Evolutionary conservation across 1,140 invertebrate species (phyloP), one percentile per base, ranked within the genome.

Genomic region (Cherax destructor): DNA sequence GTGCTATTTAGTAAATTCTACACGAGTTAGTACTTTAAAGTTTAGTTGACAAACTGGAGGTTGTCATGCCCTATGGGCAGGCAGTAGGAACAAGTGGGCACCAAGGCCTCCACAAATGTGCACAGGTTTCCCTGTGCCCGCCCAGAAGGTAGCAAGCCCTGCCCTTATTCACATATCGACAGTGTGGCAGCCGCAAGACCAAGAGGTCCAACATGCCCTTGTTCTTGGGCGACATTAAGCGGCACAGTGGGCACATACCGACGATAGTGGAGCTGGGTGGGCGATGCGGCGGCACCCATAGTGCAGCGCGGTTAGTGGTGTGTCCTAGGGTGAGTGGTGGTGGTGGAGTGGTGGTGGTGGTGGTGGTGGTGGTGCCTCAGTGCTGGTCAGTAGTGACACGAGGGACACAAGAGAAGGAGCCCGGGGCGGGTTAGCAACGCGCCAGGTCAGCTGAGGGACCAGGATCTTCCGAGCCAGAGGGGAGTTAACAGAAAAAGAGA

Each of bases 351-450:
- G 30, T 41, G 30, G 84, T 91, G 78, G 81, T 79, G 76, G 86
- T 87, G 90, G 90, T 91, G 90, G 90, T 91, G 85, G 90, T 86
- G 90, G 90, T 91, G 90, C 90, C 90, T 91, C 90, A 91, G 90
- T 91, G 90, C 90, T 91, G 90, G 90, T 91, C 90, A 91, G 90
- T 91, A 91, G 90, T 91, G 85, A 91, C 90, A 91, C 90, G 90
- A 91, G 90, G 90, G 85, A 91, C 90, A 91, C 90, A 91, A 91
- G 90, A 91, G 90, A 91, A 91, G 90, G 90, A 91, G 90, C 90
- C 90, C 90, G 90, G 87, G 90, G 90, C 90, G 85, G 90, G 90
- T 91, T 91, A 91, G 90, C 90, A 91, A 91, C 90, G 90, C 90
- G 90, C 90, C 90, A 91, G 90, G 90, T 91, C 90, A 86, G 90